These are phyloP conservation scores for Coelopa pilipes DNA, from an alignment of 2,888 invertebrate genomes.

Conservation along the genomic window DNA sequence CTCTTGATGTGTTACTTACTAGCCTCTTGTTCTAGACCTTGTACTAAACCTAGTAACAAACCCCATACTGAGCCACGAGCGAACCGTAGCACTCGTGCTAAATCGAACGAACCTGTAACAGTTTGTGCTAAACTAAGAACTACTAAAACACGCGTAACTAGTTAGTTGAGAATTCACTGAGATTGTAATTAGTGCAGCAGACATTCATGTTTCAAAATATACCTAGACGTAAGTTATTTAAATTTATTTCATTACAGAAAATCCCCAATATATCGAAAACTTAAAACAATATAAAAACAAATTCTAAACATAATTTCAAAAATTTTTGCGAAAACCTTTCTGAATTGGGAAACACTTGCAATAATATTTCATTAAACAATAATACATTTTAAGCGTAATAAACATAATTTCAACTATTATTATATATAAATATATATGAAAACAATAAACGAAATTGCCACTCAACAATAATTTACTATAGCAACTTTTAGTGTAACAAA, in stretches of 20 bases:
- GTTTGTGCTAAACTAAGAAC: background rate
- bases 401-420: background rate
- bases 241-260: background rate
- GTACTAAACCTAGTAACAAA: too few species aligned
- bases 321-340: too few species aligned
- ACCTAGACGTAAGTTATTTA: conserved; percentile 22
- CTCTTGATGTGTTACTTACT: too few species aligned
- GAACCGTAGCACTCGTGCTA: background rate
- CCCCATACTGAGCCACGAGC: background rate
- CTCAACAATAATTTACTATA: conserved; percentile 1
- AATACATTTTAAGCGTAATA: conserved; percentile 49
- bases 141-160: conserved; percentile 32
- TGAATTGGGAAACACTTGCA: conserved; percentile 2
- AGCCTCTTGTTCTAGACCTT: too few species aligned
- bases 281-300: conserved; percentile 2
- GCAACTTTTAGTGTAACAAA: conserved; percentile 36
- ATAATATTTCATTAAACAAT: conserved; percentile 30
- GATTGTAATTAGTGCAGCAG: conserved; percentile 54
- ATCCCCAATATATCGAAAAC: background rate
- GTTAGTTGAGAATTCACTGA: conserved; percentile 42
- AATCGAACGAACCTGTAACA: background rate
- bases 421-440: too few species aligned
- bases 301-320: background rate
- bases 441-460: background rate
- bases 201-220: conserved; percentile 49